Base-by-base conservation (phyloP, 2,113 vertebrate species). In the Periophthalmodon schlosseri region DNA sequence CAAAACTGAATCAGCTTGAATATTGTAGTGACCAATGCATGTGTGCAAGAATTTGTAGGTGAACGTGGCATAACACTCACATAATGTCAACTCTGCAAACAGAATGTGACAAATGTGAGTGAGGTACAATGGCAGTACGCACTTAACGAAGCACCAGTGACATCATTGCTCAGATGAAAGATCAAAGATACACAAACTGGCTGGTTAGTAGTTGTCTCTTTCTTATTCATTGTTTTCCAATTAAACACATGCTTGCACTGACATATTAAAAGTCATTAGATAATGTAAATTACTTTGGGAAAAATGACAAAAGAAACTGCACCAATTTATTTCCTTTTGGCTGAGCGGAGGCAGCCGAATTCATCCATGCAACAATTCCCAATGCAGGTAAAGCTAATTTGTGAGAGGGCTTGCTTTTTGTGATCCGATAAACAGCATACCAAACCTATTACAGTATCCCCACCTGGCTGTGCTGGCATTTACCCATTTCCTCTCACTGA, bases 401-500 rank as follows among this genome's bases (percentile, higher is more conserved):
- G 20, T 67, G 20, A 46, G n/a, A 47, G 44, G 34, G 20, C 20
- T 28, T 39, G 34, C 47, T 56, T 70, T 74, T 74, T 74, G 65
- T 60, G 18, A 82, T 77, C 75, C 74, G 73, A 74, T 69, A 73
- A 86, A 71, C 44, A 77, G 68, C 66, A 34, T 63, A 18, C 13
- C 21, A n/a, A 49, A 36, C 44, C 60, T 61, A 36, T 70, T 78
- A 36, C 63, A 36, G 61, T 64, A 75, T 82, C 81, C 81, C 83
- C 79, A 79, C 33, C n/a, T 63, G 79, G 54, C 58, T 0, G 49
- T 75, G 81, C 69, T 67, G 34, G 74, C 68, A 74, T 33, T 24
- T 44, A 23, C 11, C 44, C 49, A 73, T 66, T 66, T 76, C 46
- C 54, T 80, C 80, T 78, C 70, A 79, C 82, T 80, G 82, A 82